Evolutionary conservation across 2,113 vertebrate genomes (phyloP), one percentile per base, ranked within the genome.

Genomic region (Geococcyx californianus): DNA sequence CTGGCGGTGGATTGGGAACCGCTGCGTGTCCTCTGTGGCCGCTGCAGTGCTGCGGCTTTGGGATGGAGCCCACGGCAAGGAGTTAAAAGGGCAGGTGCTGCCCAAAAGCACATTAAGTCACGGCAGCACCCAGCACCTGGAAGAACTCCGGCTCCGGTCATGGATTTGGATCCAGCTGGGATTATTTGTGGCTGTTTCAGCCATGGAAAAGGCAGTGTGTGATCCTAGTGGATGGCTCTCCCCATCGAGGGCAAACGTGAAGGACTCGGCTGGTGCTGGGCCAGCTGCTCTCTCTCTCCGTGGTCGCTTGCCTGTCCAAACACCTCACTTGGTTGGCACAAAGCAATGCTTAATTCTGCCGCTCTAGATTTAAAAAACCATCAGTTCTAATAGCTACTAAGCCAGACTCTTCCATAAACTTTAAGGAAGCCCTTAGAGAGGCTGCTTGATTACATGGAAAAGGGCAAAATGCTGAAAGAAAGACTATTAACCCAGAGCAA

Each of bases 141-240:
- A 55, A 59, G 76, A 13, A 7, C 23, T 8, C 55, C 0, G 0
- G 63, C 42, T 33, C 70, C 34, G 59, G 55, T 64, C 31, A 0
- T 0, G 72, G 36, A 0, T 73, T 91, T 66, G 49, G 79, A 93
- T 95, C 25, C 67, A 67, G 63, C 42, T 0, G 0, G 90, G 87
- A 96, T 95, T 93, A 95, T 62, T 75, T 7, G 0, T 3, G 84
- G 73, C 76, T 81, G 45, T 51, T 51, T 80, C 77, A 83, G 84
- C n/a, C 4, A 17, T 36, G 62, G 70, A 52, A 51, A 74, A 91
- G 56, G 13, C 75, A 45, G 83, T 0, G 90, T 93, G 75, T 90
- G 85, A 90, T 91, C 78, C 86, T 85, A 63, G 82, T 2, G 82
- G 89, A 94, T 62, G 91, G 62, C 84, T 94, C 89, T 95, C 80